Evolutionary conservation across 2,113 vertebrate genomes (phyloP), one percentile per base, ranked within the genome.

Genomic region (Percopsis transmontana): DNA sequence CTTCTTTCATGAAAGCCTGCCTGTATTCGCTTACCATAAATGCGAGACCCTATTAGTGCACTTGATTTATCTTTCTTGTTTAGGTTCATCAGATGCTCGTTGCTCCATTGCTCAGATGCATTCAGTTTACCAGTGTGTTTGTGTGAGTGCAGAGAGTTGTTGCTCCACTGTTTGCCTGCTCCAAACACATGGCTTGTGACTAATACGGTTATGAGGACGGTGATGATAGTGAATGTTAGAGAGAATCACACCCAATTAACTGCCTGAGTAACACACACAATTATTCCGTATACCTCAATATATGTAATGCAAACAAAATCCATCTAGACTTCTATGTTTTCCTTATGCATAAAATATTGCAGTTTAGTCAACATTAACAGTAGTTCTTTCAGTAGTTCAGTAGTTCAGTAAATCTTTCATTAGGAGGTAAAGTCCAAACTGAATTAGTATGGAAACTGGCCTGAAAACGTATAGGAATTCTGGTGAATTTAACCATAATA

Each of bases 1-100:
- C 65, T 67, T 74, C 20, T 52, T 21, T 19, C 50, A 52, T 50
- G n/a, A 50, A 16, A 21, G 20, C 50, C 16, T 48, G 45, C 50
- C 50, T 82, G 76, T 18, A 69, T 71, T 73, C 55, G 1, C 40
- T 52, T 12, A 21, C 38, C 47, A 69, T 76, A 75, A 75, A 71
- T 76, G 72, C 44, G 48, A 2, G 14, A 5, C 15, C 1, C 4
- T 10, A 21, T 69, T 21, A 11, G 45, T 18, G 45, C 45, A n/a
- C 45, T 48, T 48, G 4, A 20, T 52, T 23, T 21, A 21, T 21
- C 11, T 9, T 12, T 10, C 18, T 52, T 21, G 19, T 13, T 52
- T 1, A 52, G 19, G 18, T 52, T 9, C 3, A 52, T 19, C 50
- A 16, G 50, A 12, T 52, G 18, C 18, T 21, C 20, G 50, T n/a